Base-by-base conservation (phyloP, 2,113 vertebrate species). In the Clarias batrachus region DNA sequence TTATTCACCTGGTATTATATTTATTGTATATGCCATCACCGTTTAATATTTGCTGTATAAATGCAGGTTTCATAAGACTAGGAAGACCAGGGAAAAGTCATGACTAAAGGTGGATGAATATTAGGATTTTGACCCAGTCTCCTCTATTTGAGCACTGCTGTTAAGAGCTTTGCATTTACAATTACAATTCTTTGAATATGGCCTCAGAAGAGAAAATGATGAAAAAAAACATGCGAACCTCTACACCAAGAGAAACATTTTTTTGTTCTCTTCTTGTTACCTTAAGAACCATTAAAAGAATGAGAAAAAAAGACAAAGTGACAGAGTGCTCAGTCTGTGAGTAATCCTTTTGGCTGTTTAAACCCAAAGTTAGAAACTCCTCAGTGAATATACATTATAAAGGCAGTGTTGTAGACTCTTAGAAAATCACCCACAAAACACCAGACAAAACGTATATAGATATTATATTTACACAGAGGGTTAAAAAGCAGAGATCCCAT, bases 401-500 rank as follows among this genome's bases (percentile, higher is more conserved):
- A 83, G 27, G 82, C 63, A 62, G 83, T 85, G 23, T 80, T 78
- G 6, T 76, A 82, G 79, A 17, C 27, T 33, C 60, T 77, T 11
- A 60, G 56, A 83, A 83, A 83, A 68, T 59, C 85, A 84, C 87
- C 76, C 57, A 33, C 79, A 59, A 81, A 86, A 90, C 74, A 82
- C 59, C 77, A 84, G 23, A 56, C 33, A 60, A 74, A 59, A 74
- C 82, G 79, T 41, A 73, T 74, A 85, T 37, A 89, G 23, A 85
- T 80, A 89, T 54, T 90, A 92, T 92, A 87, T 91, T 93, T 94
- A 93, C 93, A 93, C 85, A 92, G 92, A 90, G 0, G 85, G 90
- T 83, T 91, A 92, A 93, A 89, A 92, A 0, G 88, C 85, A 91
- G 89, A 93, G 76, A 91, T 93, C 92, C 92, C 93, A 93, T 91